phyloP scores from a whole-genome alignment of 1,140 invertebrate genomes.

The Euwallacea fornicatus region DNA sequence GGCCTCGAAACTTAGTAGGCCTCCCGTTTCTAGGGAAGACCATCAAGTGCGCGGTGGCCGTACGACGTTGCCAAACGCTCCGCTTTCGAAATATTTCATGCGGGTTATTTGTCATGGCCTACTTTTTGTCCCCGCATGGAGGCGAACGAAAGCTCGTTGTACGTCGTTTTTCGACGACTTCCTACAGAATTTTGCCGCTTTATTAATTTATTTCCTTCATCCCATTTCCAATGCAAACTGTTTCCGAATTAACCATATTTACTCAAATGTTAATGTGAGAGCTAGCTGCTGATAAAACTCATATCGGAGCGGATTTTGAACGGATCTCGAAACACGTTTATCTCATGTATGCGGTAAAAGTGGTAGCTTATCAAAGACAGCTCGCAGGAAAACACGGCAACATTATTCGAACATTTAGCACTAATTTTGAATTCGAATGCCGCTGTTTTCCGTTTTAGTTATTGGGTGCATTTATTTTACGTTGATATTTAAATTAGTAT shows the following conservation, averaged over 20 bases:
- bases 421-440: neutral
- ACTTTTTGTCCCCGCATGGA: slow-evolving; percentile 26
- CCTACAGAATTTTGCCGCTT: neutral
- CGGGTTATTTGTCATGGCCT: slow-evolving; percentile 37
- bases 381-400: slow-evolving; percentile 19
- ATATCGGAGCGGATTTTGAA: slow-evolving; percentile 3
- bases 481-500: no score
- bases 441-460: neutral
- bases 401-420: slow-evolving; percentile 6
- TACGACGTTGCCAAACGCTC: slow-evolving; percentile 21
- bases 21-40: slow-evolving; percentile 35
- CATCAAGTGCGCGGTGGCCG: slow-evolving; percentile 28
- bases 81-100: slow-evolving; percentile 36
- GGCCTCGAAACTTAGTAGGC: slow-evolving; percentile 36
- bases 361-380: slow-evolving; percentile 12
- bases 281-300: neutral
- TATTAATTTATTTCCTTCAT: neutral
- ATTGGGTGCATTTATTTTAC: no score
- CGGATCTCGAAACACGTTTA: slow-evolving; percentile 4
- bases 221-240: no score
- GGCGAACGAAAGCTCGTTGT: slow-evolving; percentile 15
- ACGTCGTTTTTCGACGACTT: slow-evolving; percentile 17
- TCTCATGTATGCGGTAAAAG: slow-evolving; percentile 13
- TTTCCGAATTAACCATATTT: neutral
- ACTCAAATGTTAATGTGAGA: neutral